Conservation (phyloP, 2,797 vertebrate genomes). For the Neosilurus mollespiculum region DNA sequence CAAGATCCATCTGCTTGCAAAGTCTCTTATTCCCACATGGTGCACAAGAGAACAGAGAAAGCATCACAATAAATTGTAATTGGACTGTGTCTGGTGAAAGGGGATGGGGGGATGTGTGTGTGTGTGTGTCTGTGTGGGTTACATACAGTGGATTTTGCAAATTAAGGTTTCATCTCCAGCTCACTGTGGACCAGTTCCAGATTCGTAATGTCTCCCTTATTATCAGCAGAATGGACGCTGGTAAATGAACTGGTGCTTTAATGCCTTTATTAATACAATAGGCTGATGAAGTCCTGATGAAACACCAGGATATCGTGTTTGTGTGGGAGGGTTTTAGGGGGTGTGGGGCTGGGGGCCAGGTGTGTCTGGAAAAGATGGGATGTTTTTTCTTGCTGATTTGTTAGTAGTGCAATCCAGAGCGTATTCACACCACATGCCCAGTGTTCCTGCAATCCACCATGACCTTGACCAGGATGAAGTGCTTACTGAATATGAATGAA, state of each 20-base stretch:
- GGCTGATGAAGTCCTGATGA: not conserved
- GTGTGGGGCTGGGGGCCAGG: not conserved
- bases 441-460: not conserved
- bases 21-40: conserved; percentile 56
- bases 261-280: not conserved
- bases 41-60: conserved; percentile 53
- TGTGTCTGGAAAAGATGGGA: not conserved
- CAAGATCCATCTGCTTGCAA: conserved; percentile 63
- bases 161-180: conserved; percentile 7
- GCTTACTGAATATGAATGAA: not conserved
- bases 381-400: not conserved
- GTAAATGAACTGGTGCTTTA: not conserved
- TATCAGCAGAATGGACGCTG: not conserved
- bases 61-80: conserved; percentile 6
- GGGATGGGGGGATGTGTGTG: not conserved
- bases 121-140: not conserved
- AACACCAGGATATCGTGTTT: not conserved
- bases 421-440: not conserved
- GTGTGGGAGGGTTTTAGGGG: not conserved
- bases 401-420: no score
- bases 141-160: conserved; percentile 2
- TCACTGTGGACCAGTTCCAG: conserved; percentile 9
- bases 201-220: not conserved
- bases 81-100: conserved; percentile 9
- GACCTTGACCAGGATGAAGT: not conserved